Percentiles rank a stretch among this genome's conserved stretches.
Conservation (phyloP, 1,140 invertebrate species). For the Amphibalanus amphitrite region DNA sequence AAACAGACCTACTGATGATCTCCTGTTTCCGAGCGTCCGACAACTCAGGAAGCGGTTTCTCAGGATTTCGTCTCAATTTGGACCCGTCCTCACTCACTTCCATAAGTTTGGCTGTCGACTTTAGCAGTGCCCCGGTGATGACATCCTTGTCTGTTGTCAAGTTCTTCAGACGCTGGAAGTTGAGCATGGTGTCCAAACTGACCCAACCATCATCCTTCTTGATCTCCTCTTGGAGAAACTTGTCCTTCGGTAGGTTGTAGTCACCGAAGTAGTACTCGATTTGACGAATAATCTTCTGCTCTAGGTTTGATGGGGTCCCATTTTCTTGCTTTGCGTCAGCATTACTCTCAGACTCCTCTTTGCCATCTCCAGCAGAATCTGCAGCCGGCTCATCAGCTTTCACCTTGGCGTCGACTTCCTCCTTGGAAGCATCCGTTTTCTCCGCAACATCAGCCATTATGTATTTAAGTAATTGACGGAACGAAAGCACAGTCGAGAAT, state of each 20-base stretch:
- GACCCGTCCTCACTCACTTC: conserved; percentile 54
- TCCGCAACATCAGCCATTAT: too few relatives aligned
- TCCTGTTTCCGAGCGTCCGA: conserved; percentile 64
- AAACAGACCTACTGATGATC: conserved; percentile 53
- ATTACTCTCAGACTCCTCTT: too few relatives aligned
- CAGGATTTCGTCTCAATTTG: conserved; percentile 59
- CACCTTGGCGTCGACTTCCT: too few relatives aligned
- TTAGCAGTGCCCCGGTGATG: conserved; percentile 54
- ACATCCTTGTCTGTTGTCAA: conserved; percentile 46
- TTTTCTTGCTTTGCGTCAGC: too few relatives aligned
- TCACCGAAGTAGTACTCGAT: conserved; percentile 63
- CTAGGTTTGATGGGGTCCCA: conserved; percentile 1
- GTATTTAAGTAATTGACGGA: too few relatives aligned
- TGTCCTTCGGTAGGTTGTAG: conserved; percentile 71
- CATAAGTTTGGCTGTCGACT: conserved; percentile 52
- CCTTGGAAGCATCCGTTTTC: too few relatives aligned
- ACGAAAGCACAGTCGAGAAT: too few relatives aligned
- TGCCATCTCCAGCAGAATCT: too few relatives aligned
- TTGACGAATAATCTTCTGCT: conserved; percentile 22
- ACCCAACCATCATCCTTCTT: conserved; percentile 81
- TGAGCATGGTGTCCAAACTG: conserved; percentile 59
- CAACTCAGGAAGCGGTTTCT: conserved; percentile 62
- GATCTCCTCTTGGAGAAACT: conserved; percentile 68
- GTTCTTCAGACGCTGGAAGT: conserved; percentile 67
- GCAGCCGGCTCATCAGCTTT: too few relatives aligned